A percentile compares a stretch with the other conserved stretches of the same genome.
These are phyloP conservation scores for Neotoma lepida DNA, from an alignment of 2,113 vertebrate genomes.

Conservation along the genomic window DNA sequence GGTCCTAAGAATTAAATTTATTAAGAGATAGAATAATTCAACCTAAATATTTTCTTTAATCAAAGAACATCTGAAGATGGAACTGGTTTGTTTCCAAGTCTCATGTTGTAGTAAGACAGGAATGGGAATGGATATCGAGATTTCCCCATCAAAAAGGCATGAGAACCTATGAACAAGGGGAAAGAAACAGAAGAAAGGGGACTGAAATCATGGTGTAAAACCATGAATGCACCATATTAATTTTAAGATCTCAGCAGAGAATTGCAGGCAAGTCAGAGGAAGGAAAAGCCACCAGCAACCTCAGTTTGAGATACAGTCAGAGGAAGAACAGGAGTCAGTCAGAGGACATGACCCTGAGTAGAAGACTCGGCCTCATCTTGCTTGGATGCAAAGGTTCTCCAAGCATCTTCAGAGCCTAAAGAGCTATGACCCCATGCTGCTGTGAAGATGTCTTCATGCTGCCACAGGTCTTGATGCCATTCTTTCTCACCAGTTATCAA, in stretches of 20 bases:
- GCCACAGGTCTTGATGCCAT: background rate
- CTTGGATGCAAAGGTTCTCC: background rate
- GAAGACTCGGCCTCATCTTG: background rate
- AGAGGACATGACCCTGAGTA: fast-evolving
- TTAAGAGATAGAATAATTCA: background rate
- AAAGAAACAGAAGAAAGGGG: background rate
- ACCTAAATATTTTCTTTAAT: background rate
- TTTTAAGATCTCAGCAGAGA: background rate
- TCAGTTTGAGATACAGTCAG: too few relatives aligned
- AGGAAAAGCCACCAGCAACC: background rate
- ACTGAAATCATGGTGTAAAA: background rate
- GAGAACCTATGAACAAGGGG: background rate
- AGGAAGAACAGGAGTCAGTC: fast-evolving
- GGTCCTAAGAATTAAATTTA: background rate
- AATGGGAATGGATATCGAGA: background rate
- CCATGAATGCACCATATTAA: background rate
- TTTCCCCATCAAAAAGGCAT: constrained; percentile 11
- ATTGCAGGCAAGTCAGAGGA: background rate
- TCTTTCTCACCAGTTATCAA: background rate
- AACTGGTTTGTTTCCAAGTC: background rate
- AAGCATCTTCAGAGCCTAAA: background rate
- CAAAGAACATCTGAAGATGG: background rate
- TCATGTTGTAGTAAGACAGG: background rate
- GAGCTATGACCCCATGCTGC: fast-evolving
- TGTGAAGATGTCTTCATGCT: fast-evolving